A percentile compares a stretch with the other conserved stretches of the same genome.
Conservation (phyloP, 2,113 vertebrate species). For the Hirundichthys speculiger region DNA sequence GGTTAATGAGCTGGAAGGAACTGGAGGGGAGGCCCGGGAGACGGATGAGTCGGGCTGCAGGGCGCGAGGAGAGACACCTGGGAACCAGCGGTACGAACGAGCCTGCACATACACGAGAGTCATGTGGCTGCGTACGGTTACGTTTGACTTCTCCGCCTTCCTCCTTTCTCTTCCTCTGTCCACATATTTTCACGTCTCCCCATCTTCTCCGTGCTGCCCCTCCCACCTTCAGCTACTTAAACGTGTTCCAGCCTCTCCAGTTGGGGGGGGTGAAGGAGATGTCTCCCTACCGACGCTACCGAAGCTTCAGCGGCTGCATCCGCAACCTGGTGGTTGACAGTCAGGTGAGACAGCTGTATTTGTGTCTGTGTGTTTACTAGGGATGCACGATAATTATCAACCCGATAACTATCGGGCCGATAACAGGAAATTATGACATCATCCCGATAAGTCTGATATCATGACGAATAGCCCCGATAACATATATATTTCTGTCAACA, state of each 20-base stretch:
- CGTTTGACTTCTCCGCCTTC: too few relatives aligned
- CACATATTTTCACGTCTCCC: too few relatives aligned
- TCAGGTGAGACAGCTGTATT: slow-evolving; percentile 83
- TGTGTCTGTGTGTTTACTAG: too few relatives aligned
- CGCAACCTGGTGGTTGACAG: slow-evolving; percentile 86
- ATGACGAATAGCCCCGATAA: too few relatives aligned
- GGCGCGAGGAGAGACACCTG: slow-evolving; percentile 82
- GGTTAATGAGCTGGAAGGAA: slow-evolving; percentile 64
- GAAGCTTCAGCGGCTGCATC: slow-evolving; percentile 86
- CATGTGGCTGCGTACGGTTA: neutral
- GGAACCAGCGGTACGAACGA: slow-evolving; percentile 80
- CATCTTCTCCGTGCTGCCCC: too few relatives aligned
- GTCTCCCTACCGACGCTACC: slow-evolving; percentile 71
- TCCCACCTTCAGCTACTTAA: slow-evolving; percentile 76
- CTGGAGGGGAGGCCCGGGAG: slow-evolving; percentile 61
- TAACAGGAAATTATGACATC: too few relatives aligned
- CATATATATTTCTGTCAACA: too few relatives aligned
- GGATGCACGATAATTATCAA: too few relatives aligned
- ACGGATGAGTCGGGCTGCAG: slow-evolving; percentile 82
- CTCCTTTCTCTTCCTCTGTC: too few relatives aligned
- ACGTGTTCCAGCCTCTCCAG: slow-evolving; percentile 87
- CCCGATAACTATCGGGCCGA: too few relatives aligned
- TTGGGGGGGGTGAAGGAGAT: slow-evolving; percentile 86
- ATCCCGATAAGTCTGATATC: too few relatives aligned
- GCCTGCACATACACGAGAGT: neutral